Percentiles rank a stretch among this genome's conserved stretches.
Evolutionary conservation across 2,797 vertebrate species (phyloP).

Genomic region (Syngnathus acus): DNA sequence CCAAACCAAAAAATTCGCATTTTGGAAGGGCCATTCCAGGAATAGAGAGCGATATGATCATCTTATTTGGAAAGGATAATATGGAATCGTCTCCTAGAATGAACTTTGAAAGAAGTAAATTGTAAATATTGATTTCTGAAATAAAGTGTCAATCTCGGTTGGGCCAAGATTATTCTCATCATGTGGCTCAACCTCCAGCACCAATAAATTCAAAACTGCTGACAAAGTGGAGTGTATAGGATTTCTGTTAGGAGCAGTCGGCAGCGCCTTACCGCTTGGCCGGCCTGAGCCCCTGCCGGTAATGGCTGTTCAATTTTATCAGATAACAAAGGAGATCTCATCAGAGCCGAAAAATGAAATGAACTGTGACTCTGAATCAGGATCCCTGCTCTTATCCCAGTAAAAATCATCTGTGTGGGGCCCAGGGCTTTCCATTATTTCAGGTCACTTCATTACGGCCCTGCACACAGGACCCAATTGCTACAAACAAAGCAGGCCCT

Average conservation of each 20-base stretch:
- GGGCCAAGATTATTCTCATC: constrained; percentile 98
- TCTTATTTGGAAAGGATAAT: constrained; percentile 99
- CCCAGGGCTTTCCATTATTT: constrained; percentile 99
- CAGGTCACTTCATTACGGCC: constrained; percentile 99
- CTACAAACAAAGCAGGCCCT: constrained; percentile 91
- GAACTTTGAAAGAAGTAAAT: constrained; percentile 99
- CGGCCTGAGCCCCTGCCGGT: constrained; percentile 80
- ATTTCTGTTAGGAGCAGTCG: constrained; percentile 98
- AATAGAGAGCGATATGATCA: constrained; percentile 98
- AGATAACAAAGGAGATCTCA: constrained; percentile 99
- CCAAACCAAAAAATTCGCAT: constrained; percentile 97
- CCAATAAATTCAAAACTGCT: constrained; percentile 99
- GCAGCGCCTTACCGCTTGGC: constrained; percentile 86
- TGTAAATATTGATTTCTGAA: constrained; percentile 99
- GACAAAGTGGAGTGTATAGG: constrained; percentile 99
- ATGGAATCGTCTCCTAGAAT: constrained; percentile 99
- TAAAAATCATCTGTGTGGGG: constrained; percentile 91
- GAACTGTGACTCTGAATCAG: constrained; percentile 99
- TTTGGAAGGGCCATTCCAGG: constrained; percentile 99
- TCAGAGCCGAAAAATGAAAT: constrained; percentile 99
- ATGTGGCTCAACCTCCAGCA: constrained; percentile 81
- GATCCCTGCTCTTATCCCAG: constrained; percentile 98
- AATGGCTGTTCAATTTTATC: constrained; percentile 99
- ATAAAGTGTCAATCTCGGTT: constrained; percentile 99
- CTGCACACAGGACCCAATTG: constrained; percentile 88